Conservation (phyloP, 2,888 invertebrate genomes). For the Timema podura region DNA sequence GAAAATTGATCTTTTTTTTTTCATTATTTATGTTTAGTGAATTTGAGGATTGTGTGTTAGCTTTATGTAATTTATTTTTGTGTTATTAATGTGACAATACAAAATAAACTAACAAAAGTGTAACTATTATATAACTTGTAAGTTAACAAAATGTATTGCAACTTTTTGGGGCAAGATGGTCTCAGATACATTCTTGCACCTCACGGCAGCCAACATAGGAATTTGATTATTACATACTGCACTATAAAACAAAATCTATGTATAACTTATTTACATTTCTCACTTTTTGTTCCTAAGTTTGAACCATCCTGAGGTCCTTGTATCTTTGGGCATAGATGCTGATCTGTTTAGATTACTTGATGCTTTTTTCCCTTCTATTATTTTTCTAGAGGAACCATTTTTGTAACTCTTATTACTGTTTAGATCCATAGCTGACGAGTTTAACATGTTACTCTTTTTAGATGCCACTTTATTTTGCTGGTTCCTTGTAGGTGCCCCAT, state of each 20-base stretch:
- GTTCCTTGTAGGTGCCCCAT: slow-evolving; percentile 47
- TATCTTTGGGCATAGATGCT: slow-evolving; percentile 68
- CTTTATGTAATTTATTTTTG: too few species aligned
- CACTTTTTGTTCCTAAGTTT: slow-evolving; percentile 54
- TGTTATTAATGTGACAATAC: too few species aligned
- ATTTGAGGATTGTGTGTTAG: too few species aligned
- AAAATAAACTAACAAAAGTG: too few species aligned
- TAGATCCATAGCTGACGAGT: slow-evolving; percentile 24
- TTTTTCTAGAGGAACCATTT: slow-evolving; percentile 41
- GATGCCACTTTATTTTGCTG: slow-evolving; percentile 1
- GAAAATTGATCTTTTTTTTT: too few species aligned
- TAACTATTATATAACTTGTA: neutral
- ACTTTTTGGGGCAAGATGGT: neutral
- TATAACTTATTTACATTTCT: slow-evolving; percentile 37
- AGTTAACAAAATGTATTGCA: neutral
- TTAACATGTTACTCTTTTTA: slow-evolving; percentile 23
- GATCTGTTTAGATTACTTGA: slow-evolving; percentile 53
- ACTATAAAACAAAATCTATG: neutral
- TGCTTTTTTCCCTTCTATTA: slow-evolving; percentile 17
- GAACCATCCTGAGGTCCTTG: slow-evolving; percentile 69
- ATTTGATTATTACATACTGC: neutral
- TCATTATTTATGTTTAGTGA: too few species aligned
- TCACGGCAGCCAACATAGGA: neutral
- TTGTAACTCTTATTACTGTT: slow-evolving; percentile 42
- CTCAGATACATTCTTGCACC: neutral